These are phyloP conservation scores for Thumatha senex DNA, from an alignment of 2,888 invertebrate species.

Conservation along the genomic window DNA sequence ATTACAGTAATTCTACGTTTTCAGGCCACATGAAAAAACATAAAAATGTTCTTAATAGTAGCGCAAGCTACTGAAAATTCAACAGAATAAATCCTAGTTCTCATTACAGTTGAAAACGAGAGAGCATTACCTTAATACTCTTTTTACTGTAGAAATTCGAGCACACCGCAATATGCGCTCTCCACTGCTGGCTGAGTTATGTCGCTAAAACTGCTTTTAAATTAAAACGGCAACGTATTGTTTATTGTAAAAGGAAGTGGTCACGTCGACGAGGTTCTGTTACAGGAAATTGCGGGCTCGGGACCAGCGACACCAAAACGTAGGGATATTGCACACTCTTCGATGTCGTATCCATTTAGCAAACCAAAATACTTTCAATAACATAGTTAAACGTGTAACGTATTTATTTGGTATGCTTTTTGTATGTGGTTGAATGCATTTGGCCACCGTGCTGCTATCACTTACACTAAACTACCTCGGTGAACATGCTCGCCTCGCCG, in stretches of 20 bases:
- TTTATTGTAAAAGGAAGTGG: slow-evolving; percentile 45
- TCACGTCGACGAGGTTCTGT: slow-evolving; percentile 42
- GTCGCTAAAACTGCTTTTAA: slow-evolving; percentile 44
- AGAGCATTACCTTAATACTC: slow-evolving; percentile 31
- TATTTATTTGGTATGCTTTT: too few species aligned
- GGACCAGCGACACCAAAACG: slow-evolving; percentile 32
- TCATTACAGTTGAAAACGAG: slow-evolving; percentile 25
- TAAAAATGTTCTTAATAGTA: slow-evolving; percentile 3
- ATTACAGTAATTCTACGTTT: not conserved
- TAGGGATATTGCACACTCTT: slow-evolving; percentile 8
- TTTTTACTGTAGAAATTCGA: slow-evolving; percentile 12
- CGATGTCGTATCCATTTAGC: not conserved
- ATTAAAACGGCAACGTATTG: slow-evolving; percentile 53
- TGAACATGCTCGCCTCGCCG: too few species aligned
- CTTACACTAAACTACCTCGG: too few species aligned
- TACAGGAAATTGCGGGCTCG: slow-evolving; percentile 61
- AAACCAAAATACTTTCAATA: not conserved
- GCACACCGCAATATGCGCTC: slow-evolving; percentile 23
- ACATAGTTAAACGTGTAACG: not conserved
- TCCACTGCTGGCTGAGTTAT: slow-evolving; percentile 26
- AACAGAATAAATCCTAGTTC: slow-evolving; percentile 17
- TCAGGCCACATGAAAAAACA: not conserved
- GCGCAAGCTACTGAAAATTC: slow-evolving; percentile 6
- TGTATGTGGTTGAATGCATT: too few species aligned
- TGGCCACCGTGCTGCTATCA: too few species aligned